These are phyloP conservation scores for Ommatoiulus sabulosus DNA, from an alignment of 2,888 invertebrate species.

Conservation along the genomic window DNA sequence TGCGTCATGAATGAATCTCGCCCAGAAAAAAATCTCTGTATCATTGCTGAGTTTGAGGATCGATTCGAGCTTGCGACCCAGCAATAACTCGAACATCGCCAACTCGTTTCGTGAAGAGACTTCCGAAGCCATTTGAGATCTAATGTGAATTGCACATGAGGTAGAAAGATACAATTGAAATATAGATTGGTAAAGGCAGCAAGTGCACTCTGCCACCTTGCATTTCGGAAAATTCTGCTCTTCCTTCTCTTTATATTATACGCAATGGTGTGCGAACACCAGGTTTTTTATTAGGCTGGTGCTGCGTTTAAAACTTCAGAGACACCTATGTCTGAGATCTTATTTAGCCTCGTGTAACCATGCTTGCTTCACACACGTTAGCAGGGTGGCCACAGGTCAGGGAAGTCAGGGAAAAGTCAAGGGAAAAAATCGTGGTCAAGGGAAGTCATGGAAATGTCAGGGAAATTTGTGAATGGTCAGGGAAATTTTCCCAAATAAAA, in stretches of 20 bases:
- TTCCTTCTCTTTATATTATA: background rate
- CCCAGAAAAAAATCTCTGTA: background rate
- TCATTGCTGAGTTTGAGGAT: background rate
- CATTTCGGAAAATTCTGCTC: background rate
- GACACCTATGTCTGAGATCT: background rate
- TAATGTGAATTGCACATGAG: slow-evolving; percentile 40
- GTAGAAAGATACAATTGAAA: slow-evolving; percentile 36
- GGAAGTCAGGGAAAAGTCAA: too few relatives aligned
- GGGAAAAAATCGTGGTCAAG: too few relatives aligned
- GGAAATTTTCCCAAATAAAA: too few relatives aligned
- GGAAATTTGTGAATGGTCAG: too few relatives aligned
- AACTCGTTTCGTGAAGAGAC: slow-evolving; percentile 30
- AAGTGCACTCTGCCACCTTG: slow-evolving; percentile 2
- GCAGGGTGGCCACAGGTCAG: too few relatives aligned
- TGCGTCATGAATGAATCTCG: background rate
- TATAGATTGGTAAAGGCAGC: slow-evolving; percentile 35
- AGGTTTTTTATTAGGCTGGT: background rate
- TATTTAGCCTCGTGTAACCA: background rate
- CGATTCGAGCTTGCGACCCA: slow-evolving; percentile 31
- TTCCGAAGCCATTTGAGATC: slow-evolving; percentile 12
- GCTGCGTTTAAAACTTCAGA: background rate
- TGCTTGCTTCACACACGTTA: background rate
- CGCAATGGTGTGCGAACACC: background rate
- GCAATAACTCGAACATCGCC: slow-evolving; percentile 40
- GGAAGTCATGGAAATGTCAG: too few relatives aligned